Evolutionary conservation across 30 jellyfish, hydroid and myxozoan species (phyloP), one percentile per base, ranked within the genome.

Genomic region (Phacellophora camtschatica): DNA sequence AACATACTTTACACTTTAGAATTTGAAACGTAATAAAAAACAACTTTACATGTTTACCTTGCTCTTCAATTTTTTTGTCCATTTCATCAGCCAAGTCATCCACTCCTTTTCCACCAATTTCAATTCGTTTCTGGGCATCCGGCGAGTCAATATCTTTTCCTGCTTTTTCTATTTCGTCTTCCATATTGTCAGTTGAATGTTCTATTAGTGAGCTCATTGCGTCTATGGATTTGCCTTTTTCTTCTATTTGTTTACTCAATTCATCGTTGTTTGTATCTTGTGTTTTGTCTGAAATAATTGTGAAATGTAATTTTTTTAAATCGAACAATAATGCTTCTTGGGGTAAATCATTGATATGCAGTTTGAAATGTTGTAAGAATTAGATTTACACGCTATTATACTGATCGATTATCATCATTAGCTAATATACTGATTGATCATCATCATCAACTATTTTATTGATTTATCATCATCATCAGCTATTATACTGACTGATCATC

Each of bases 131-230:
- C 35, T 80, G 68, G 25, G 94, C 94, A 13, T 90, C 92, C 0
- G 90, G 88, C n/a, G 94, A 84, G 65, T 89, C 97, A 1, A 89
- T 89, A 2, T 33, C 78, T 36, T 72, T 62, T 1, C 97, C 97
- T 2, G 86, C 88, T 39, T 75, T 36, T 30, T 82, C 95, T 15
- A 89, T 89, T 24, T 89, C 95, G 19, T 89, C 93, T 55, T 89
- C 97, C 95, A 89, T 89, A 13, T 68, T 66, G 34, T 89, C 87
- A 9, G 95, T 89, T 13, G 95, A 70, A 48, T 66, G 77, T 54
- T 76, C 92, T 0, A 89, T 82, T 58, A 42, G 15, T 1, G 89
- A 53, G 51, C 93, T 85, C 33, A 89, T 11, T 50, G 34, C 66
- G 66, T 89, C 97, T 16, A 89, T 83, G 45, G 83, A 50, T 49